phyloP scores from a whole-genome alignment of 2,113 vertebrate species.

The Chaetorhynchus papuensis region DNA sequence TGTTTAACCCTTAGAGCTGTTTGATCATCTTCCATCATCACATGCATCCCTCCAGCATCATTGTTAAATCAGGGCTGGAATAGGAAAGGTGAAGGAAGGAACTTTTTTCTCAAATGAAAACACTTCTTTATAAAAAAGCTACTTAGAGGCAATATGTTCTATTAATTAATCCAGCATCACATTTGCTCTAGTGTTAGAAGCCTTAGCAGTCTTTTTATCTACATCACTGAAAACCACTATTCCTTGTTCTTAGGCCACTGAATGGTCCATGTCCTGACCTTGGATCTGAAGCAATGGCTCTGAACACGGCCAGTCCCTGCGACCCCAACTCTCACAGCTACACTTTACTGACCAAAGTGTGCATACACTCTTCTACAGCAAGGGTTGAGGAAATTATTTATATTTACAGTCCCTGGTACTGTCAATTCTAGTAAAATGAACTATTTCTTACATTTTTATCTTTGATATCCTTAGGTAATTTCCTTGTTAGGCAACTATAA shows the following conservation, averaged over 20 bases:
- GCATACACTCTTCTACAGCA: neutral
- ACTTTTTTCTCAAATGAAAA: neutral
- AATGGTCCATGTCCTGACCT: neutral
- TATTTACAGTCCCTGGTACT: neutral
- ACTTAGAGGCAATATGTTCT: neutral
- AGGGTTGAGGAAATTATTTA: neutral
- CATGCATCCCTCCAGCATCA: neutral
- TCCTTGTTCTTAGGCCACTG: neutral
- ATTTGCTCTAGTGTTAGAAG: neutral
- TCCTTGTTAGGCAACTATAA: neutral
- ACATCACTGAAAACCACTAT: neutral
- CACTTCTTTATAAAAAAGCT: neutral
- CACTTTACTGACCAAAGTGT: neutral
- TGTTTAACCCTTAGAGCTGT: neutral
- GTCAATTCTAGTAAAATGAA: neutral
- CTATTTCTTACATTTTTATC: neutral
- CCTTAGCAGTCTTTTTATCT: neutral
- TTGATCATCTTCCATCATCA: neutral
- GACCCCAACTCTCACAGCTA: neutral
- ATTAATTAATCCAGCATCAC: neutral
- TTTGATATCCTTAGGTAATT: neutral
- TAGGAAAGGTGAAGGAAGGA: neutral
- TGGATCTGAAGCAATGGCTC: neutral
- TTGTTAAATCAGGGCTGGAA: neutral
- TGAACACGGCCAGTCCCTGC: neutral